Evolutionary conservation across 2,888 invertebrate genomes (phyloP).

Genomic region (Alloscopus bannaensis): DNA sequence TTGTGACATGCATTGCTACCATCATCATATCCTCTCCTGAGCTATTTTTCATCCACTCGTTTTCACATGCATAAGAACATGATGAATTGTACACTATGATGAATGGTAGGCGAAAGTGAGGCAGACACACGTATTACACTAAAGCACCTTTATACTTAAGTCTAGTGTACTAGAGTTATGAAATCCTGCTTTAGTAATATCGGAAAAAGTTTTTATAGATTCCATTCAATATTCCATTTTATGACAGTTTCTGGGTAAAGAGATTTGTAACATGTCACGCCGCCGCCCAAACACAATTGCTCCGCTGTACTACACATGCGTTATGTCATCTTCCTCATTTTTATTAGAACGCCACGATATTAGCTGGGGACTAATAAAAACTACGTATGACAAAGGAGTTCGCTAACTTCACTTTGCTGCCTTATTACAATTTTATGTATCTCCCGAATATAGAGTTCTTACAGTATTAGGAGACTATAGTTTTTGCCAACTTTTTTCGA

Average conservation of each 20-base stretch:
- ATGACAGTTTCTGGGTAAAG: slow-evolving; percentile 48
- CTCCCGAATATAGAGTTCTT: no score
- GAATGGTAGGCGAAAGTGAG: no score
- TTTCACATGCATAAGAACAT: neutral
- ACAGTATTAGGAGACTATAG: no score
- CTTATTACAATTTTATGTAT: no score
- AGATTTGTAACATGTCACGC: slow-evolving; percentile 55
- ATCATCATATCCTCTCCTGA: slow-evolving; percentile 17
- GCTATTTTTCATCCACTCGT: slow-evolving; percentile 20
- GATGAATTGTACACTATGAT: no score
- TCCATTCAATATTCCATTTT: slow-evolving; percentile 51
- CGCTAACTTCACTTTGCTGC: no score
- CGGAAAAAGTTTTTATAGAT: slow-evolving; percentile 5
- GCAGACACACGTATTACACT: no score
- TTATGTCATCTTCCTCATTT: no score
- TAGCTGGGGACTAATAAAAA: slow-evolving; percentile 28
- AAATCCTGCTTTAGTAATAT: neutral
- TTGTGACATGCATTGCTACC: slow-evolving; percentile 8
- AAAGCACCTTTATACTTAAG: no score
- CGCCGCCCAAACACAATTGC: slow-evolving; percentile 4
- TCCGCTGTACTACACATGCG: neutral
- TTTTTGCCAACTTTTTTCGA: no score
- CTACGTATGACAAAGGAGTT: no score
- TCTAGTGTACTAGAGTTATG: no score
- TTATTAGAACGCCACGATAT: slow-evolving; percentile 9